Base-by-base conservation (phyloP, 2,113 vertebrate genomes). In the Lepisosteus osseus region DNA sequence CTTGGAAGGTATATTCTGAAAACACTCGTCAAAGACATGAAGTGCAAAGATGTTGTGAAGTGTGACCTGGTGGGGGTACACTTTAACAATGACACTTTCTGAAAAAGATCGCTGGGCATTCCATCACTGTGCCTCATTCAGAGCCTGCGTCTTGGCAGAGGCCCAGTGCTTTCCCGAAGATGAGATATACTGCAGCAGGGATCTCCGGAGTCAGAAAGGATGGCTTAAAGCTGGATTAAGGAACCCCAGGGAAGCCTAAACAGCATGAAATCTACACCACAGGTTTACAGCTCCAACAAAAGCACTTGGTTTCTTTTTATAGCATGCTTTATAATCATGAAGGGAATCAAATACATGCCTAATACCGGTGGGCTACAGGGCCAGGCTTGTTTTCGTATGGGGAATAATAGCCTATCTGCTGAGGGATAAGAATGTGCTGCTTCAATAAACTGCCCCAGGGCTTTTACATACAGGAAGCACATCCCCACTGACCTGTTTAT, bases 401-500 rank as follows among this genome's bases (percentile, higher is more conserved):
- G 29, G 29, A 29, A 29, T 2, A 29, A 29, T 29, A 2, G 29
- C 29, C 29, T 29, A 29, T 29, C 29, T 29, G 29, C 29, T 29
- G 29, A 29, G 29, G 29, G 29, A 29, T 29, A 29, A 29, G 29
- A 29, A 29, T 29, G 29, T 2, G 29, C 29, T 29, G 29, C 1
- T 29, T 29, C 29, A 29, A 29, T 29, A 29, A 29, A 29, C 29
- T 29, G 29, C 29, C 29, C 29, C 29, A 29, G 29, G 29, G 29
- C 29, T 29, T 29, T 29, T 29, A 29, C 29, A 29, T 29, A 29
- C 29, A 29, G 29, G 29, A 29, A 1, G 29, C 29, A 29, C 47
- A 5, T 2, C 47, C 59, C 3, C 59, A 7, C 83, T 84, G 82
- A 94, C 93, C 80, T 80, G 62, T 84, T 40, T 68, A 94, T 87